A percentile compares a stretch with the other conserved stretches of the same genome.
Conservation (phyloP, 2,113 vertebrate species). For the Megaceryle maxima region DNA sequence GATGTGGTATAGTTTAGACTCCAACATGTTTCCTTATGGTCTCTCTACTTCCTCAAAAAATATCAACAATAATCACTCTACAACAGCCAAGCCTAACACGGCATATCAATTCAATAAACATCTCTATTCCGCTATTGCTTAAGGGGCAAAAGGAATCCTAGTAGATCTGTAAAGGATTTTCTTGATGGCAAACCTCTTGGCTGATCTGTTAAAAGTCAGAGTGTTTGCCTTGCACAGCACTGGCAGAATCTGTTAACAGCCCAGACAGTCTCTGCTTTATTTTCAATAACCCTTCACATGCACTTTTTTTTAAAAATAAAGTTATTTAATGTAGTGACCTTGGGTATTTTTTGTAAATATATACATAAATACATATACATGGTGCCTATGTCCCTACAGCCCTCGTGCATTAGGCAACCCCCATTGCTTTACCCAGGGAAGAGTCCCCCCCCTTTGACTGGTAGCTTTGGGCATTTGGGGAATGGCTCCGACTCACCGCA, state of each 20-base stretch:
- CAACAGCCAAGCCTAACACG: slow-evolving; percentile 24
- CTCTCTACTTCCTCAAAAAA: slow-evolving; percentile 32
- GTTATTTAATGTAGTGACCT: not conserved
- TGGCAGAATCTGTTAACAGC: not conserved
- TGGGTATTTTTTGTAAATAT: not conserved
- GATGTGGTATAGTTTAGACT: not conserved
- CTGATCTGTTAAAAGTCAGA: not conserved
- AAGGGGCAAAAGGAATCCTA: not conserved
- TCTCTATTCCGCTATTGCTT: not conserved
- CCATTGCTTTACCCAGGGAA: not conserved
- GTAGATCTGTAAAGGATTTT: not conserved
- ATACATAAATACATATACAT: too few relatives aligned
- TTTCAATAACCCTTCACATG: not conserved
- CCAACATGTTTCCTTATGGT: slow-evolving; percentile 5
- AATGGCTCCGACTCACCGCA: accelerated
- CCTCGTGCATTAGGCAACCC: not conserved
- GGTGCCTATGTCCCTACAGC: not conserved
- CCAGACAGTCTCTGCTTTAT: not conserved
- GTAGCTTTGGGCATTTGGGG: not conserved
- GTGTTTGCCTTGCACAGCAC: not conserved
- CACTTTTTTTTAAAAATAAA: not conserved
- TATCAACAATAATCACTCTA: not conserved
- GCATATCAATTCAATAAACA: not conserved
- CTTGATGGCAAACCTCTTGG: not conserved
- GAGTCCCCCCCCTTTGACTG: not conserved